Evolutionary conservation across 2,888 invertebrate genomes (phyloP), one percentile per base, ranked within the genome.

Genomic region (Athetis lepigone): DNA sequence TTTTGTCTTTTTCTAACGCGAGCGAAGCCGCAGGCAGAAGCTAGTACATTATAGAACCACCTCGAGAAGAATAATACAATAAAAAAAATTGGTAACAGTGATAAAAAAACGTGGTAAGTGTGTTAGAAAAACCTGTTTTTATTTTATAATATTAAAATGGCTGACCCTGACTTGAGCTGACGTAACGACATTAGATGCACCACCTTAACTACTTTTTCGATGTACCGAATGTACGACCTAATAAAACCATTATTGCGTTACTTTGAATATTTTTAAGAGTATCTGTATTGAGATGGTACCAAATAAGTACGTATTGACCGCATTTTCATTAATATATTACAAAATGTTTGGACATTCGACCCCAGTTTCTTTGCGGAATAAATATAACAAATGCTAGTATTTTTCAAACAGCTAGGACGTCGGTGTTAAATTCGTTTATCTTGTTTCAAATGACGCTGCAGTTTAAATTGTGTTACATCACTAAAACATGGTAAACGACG

Each of bases 331-430:
- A 43, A n/a, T n/a, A 50, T 36, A 64, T 81, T 81, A 64, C 81
- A 66, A 75, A 72, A 80, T 74, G 65, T 70, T 80, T 67, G 67
- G 71, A 78, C 49, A 68, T 60, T 61, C 65, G 72, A 70, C 70
- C 75, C 72, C 56, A 52, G 45, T 62, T 45, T 51, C 46, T 70
- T 69, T 64, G 66, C 70, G 61, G 57, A 68, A 75, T 73, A 63
- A 68, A 73, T 75, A 63, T 45, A 63, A 36, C 19, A 40, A 18
- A n/a, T n/a, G 29, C n/a, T 21, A 0, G 6, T 33, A 6, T 18
- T 59, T 37, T 19, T 19, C 55, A 63, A 75, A 65, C 50, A 59
- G 45, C 60, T 62, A 74, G 58, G 74, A 60, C 52, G 63, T 49
- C 57, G 54, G 49, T 79, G 65, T 63, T 72, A 75, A 69, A 51